Percentiles rank a stretch among this genome's conserved stretches.
phyloP scores from a whole-genome alignment of 2,888 invertebrate genomes.

The Cloeon dipterum region DNA sequence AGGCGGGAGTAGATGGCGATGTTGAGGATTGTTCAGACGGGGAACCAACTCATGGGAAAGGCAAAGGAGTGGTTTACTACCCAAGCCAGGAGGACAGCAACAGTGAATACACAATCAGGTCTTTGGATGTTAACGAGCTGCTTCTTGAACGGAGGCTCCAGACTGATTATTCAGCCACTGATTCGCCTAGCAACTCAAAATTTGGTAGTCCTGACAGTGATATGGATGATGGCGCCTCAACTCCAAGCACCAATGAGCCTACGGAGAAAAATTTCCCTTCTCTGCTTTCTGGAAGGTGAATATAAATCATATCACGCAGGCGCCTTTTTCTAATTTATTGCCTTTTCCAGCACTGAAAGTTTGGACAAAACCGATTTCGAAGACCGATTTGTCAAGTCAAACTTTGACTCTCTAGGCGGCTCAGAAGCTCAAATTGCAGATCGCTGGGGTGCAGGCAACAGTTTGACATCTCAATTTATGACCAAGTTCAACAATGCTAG shows the following conservation, averaged over 20 bases:
- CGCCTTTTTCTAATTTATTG: background rate
- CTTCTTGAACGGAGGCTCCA: no score
- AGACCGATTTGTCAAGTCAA: slow-evolving; percentile 20
- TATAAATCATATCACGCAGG: slow-evolving; percentile 14
- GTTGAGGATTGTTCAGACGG: slow-evolving; percentile 71
- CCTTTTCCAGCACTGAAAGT: slow-evolving; percentile 17
- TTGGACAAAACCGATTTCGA: slow-evolving; percentile 19
- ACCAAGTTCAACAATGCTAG: slow-evolving; percentile 13
- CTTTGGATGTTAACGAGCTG: slow-evolving; percentile 67
- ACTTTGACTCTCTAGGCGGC: slow-evolving; percentile 36
- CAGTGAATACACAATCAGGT: slow-evolving; percentile 64
- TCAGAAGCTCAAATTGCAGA: slow-evolving; percentile 24
- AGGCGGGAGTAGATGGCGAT: slow-evolving; percentile 44
- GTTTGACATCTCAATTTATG: slow-evolving; percentile 21
- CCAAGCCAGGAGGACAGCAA: slow-evolving; percentile 39
- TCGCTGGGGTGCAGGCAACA: slow-evolving; percentile 14
- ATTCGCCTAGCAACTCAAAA: slow-evolving; percentile 12
- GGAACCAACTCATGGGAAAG: no score
- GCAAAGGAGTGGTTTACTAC: slow-evolving; percentile 47
- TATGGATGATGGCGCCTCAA: slow-evolving; percentile 39
- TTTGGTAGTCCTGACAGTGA: slow-evolving; percentile 38
- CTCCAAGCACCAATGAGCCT: slow-evolving; percentile 62
- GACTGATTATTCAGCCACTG: no score
- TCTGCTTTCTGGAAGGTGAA: slow-evolving; percentile 50
- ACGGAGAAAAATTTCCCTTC: slow-evolving; percentile 51